A percentile compares a stretch with the other conserved stretches of the same genome.
phyloP scores from a whole-genome alignment of 1,140 invertebrate species.

The Nasonia longicornis region DNA sequence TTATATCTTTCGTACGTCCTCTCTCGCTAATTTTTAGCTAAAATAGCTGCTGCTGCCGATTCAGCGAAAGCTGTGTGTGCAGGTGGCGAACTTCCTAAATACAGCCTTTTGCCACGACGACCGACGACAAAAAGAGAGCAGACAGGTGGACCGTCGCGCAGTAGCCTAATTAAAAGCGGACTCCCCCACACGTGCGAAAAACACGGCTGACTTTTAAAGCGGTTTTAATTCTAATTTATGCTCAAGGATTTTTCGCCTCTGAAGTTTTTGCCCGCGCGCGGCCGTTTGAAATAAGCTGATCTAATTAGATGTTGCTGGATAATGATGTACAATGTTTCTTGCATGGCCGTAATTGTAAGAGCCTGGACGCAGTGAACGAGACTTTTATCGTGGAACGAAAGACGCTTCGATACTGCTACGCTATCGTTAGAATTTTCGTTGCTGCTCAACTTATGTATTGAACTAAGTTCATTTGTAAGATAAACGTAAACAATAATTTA shows the following conservation, averaged over 20 bases:
- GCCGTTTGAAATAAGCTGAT: background rate
- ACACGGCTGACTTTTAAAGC: background rate
- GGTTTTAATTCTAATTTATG: slow-evolving; percentile 14
- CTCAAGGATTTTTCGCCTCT: background rate
- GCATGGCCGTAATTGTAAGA: too few species aligned
- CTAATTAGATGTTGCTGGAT: background rate
- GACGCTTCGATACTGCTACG: too few species aligned
- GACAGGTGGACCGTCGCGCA: slow-evolving; percentile 1
- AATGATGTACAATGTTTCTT: too few species aligned
- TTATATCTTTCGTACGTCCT: too few species aligned
- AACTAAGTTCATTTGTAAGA: too few species aligned
- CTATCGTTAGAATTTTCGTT: too few species aligned
- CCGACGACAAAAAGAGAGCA: background rate
- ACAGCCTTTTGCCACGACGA: background rate
- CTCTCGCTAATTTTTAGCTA: too few species aligned
- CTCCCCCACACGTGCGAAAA: background rate
- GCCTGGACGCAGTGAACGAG: too few species aligned
- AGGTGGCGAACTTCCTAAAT: slow-evolving; percentile 6
- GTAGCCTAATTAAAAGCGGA: slow-evolving; percentile 16
- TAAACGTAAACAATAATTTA: too few species aligned
- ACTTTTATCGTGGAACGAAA: too few species aligned
- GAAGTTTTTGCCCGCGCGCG: background rate
- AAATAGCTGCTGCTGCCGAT: background rate
- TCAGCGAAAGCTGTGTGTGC: background rate
- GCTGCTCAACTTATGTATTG: too few species aligned